Evolutionary conservation across 92 coral and sea anemone genomes (phyloP).

Genomic region (Micromussa lordhowensis): DNA sequence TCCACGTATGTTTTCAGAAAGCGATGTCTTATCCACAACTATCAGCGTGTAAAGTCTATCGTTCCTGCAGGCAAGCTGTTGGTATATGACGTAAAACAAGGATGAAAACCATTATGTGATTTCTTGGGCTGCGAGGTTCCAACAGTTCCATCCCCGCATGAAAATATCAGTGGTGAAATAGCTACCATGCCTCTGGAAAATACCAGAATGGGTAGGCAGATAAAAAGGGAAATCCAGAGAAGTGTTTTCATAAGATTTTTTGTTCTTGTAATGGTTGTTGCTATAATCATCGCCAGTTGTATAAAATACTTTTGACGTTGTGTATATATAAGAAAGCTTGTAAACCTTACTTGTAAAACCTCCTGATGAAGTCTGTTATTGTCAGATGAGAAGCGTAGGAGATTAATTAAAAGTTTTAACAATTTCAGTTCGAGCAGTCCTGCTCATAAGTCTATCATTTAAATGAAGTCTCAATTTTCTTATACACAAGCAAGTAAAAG

Average conservation of each 20-base stretch:
- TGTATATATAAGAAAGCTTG: too few species aligned
- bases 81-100: constrained; percentile 54
- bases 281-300: too few species aligned
- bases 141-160: constrained; percentile 47
- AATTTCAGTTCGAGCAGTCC: too few species aligned
- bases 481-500: too few species aligned
- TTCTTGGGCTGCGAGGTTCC: constrained; percentile 60
- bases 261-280: not conserved
- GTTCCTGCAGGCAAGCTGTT: constrained; percentile 62
- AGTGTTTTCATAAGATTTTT: not conserved
- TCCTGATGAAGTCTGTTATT: too few species aligned
- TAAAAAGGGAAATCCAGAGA: constrained; percentile 25
- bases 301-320: too few species aligned
- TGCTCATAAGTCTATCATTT: too few species aligned
- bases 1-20: constrained; percentile 43
- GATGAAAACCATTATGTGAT: constrained; percentile 69
- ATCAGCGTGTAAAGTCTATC: constrained; percentile 52
- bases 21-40: constrained; percentile 61
- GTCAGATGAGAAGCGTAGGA: too few species aligned
- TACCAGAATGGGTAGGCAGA: constrained; percentile 25
- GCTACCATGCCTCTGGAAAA: not conserved
- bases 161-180: constrained; percentile 51
- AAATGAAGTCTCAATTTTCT: too few species aligned
- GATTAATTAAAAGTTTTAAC: too few species aligned
- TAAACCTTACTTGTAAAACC: too few species aligned